phyloP scores from a whole-genome alignment of 2,113 vertebrate species.

The Daubentonia madagascariensis region DNA sequence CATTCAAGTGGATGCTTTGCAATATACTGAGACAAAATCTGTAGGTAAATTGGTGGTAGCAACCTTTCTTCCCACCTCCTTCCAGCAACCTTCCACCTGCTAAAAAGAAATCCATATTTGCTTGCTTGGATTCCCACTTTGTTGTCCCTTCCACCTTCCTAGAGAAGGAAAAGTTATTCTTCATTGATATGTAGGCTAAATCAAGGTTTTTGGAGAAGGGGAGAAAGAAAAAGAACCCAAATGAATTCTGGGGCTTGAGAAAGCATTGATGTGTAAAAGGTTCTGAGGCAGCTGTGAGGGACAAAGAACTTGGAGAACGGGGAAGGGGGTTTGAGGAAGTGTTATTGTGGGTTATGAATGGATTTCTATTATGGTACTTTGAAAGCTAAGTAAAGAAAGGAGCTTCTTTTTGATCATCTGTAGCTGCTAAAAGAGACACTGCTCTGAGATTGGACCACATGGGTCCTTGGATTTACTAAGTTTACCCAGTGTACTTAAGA shows the following conservation, averaged over 20 bases:
- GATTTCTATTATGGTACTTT: background rate
- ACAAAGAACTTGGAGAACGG: conserved; percentile 18
- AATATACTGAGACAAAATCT: background rate
- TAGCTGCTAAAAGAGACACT: conserved; percentile 7
- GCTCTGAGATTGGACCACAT: background rate
- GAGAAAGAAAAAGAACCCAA: background rate
- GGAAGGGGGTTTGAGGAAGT: background rate
- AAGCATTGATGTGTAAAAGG: conserved; percentile 25
- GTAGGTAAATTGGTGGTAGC: background rate
- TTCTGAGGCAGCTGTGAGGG: background rate
- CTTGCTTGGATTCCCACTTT: background rate
- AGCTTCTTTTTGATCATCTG: background rate
- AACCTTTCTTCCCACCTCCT: background rate
- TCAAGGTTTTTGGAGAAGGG: background rate
- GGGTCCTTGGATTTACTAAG: conserved; percentile 43
- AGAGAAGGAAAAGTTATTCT: background rate
- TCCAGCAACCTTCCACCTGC: background rate
- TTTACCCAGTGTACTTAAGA: conserved; percentile 1
- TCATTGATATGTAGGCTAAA: background rate
- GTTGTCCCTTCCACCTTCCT: background rate
- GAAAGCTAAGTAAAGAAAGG: background rate
- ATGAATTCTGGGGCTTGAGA: conserved; percentile 36
- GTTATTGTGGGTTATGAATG: conserved; percentile 15
- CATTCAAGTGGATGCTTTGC: background rate
- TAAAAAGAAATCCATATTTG: background rate